Base-by-base conservation (phyloP, 2,888 invertebrate genomes). In the Vannuccia rotundouncinata region DNA sequence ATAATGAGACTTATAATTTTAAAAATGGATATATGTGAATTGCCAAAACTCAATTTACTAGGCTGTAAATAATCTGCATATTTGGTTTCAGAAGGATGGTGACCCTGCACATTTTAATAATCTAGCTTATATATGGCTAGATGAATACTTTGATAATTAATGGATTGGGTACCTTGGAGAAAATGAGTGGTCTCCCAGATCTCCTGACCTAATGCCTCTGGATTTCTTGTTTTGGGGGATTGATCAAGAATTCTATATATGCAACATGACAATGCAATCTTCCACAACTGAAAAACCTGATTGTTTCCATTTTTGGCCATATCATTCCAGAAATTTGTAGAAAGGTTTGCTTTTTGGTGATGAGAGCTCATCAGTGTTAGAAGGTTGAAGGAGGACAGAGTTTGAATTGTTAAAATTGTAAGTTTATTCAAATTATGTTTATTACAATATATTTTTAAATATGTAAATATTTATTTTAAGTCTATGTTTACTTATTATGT, bases 171-270 rank as follows among this genome's bases (percentile, higher is more conserved):
- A 45, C 17, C 17, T 13, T 66, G 66, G 66, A 66, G 66, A 66
- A 66, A 66, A 22, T 66, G 66, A 66, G 66, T n/a, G 66, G 66
- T 27, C 66, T 66, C n/a, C 66, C 5, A 13, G 66, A 66, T 22
- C 66, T 66, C 22, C 5, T 13, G 66, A 66, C 66, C 66, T 66
- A 5, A 66, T 27, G 25, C 66, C 25, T 66, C 22, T 22, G 10
- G 66, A 66, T 66, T 66, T 66, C 66, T 66, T 66, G 22, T 2
- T 66, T 66, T 66, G 25, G 66, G 25, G 66, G 66, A 17, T 17
- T 66, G 10, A 66, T 66, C 66, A 66, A 66, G 66, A 66, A 66
- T 66, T 66, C 66, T 13, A 27, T 66, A 22, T 66, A 66, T 22
- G 10, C 25, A 22, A 66, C 66, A n/a, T 2, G 25, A 66, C 66